A percentile compares a stretch with the other conserved stretches of the same genome.
phyloP scores from a whole-genome alignment of 2,797 vertebrate species.

The Epinephelus awoara region DNA sequence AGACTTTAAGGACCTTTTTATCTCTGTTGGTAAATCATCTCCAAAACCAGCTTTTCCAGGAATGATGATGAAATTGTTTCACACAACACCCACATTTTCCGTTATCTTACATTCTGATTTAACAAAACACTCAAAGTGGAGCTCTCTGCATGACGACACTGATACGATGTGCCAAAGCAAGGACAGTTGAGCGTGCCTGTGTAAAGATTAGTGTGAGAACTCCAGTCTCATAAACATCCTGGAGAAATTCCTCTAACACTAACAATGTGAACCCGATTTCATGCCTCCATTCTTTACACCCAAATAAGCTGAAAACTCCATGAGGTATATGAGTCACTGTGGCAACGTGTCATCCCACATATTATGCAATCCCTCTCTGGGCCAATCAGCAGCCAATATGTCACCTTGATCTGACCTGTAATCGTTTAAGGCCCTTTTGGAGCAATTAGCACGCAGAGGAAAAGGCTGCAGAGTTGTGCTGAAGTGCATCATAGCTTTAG shows the following conservation, averaged over 20 bases:
- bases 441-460: neutral
- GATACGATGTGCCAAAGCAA: conserved; percentile 2
- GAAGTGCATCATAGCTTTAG: conserved; percentile 11
- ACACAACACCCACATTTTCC: neutral
- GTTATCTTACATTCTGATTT: conserved; percentile 12
- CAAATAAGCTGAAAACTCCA: conserved; percentile 31
- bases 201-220: conserved; percentile 17
- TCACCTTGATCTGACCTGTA: conserved; percentile 40
- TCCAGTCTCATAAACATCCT: conserved; percentile 3
- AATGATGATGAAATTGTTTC: conserved; percentile 6
- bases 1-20: too few relatives aligned
- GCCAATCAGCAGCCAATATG: conserved; percentile 36
- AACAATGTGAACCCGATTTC: neutral
- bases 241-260: conserved; percentile 1
- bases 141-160: neutral
- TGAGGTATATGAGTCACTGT: conserved; percentile 32
- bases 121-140: neutral
- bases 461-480: neutral
- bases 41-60: neutral
- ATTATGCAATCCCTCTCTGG: conserved; percentile 30
- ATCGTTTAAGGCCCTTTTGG: conserved; percentile 1
- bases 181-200: neutral
- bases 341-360: conserved; percentile 24
- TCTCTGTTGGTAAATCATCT: neutral
- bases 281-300: conserved; percentile 18